Percentiles rank a stretch among this genome's conserved stretches.
These are phyloP conservation scores for Drosophila hamatofila DNA, from an alignment of 2,888 invertebrate species.

Conservation along the genomic window DNA sequence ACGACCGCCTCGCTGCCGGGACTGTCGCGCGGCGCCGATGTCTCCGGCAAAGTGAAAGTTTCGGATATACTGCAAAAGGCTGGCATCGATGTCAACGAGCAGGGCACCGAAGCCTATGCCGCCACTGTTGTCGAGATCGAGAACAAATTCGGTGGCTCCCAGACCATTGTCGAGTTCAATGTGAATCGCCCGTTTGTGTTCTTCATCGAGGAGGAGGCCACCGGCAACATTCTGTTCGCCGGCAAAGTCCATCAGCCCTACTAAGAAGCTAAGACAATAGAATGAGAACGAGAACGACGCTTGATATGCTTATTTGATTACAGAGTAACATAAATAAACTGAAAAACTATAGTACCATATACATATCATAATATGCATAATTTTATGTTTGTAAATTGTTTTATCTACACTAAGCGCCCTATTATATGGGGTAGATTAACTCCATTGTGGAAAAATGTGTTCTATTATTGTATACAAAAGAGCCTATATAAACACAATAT, in stretches of 20 bases:
- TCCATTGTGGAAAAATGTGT: conserved; percentile 5
- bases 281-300: conserved; percentile 16
- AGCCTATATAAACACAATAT: not conserved
- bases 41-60: conserved; percentile 87
- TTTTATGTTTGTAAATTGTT: conserved; percentile 4
- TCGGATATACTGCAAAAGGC: conserved; percentile 91
- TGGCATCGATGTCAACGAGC: conserved; percentile 91
- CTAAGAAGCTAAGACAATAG: conserved; percentile 34
- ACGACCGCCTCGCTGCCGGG: conserved; percentile 90
- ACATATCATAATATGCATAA: not conserved
- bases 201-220: conserved; percentile 91
- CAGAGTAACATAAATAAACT: conserved; percentile 30
- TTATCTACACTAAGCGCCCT: not conserved
- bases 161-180: conserved; percentile 87
- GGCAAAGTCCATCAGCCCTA: conserved; percentile 90
- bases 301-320: conserved; percentile 27
- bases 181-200: conserved; percentile 92
- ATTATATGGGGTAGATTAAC: conserved; percentile 5
- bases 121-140: conserved; percentile 88
- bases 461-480: not conserved
- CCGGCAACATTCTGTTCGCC: conserved; percentile 90
- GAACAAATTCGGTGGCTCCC: conserved; percentile 90
- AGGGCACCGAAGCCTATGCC: conserved; percentile 90
- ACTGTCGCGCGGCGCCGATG: conserved; percentile 88
- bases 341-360: conserved; percentile 14